Conservation (phyloP, 2,888 invertebrate species). For the Marronus borbonicus region DNA sequence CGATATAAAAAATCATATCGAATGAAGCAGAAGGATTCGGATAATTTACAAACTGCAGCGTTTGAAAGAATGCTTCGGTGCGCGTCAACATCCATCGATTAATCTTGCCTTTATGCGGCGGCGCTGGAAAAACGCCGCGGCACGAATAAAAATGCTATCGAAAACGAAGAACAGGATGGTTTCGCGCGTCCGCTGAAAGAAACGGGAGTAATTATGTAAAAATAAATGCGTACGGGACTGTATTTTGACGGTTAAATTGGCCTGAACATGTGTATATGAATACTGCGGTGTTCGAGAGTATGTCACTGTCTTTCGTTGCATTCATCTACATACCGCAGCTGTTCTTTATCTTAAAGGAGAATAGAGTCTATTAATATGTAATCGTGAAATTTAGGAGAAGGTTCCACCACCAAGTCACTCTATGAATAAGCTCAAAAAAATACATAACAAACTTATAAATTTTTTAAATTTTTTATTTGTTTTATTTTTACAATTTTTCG, state of each 20-base stretch:
- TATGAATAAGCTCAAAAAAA: not conserved
- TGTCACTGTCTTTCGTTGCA: too few relatives aligned
- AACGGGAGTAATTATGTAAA: conserved; percentile 19
- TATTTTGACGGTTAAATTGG: conserved; percentile 12
- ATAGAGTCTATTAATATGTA: too few relatives aligned
- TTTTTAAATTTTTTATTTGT: too few relatives aligned
- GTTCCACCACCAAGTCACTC: not conserved
- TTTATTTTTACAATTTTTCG: too few relatives aligned
- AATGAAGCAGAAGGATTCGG: conserved; percentile 11
- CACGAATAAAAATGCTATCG: conserved; percentile 17
- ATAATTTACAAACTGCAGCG: conserved; percentile 29
- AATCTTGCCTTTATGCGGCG: conserved; percentile 34
- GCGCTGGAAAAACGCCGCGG: conserved; percentile 1
- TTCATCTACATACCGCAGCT: too few relatives aligned
- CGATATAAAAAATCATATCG: conserved; percentile 25
- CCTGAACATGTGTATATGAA: too few relatives aligned
- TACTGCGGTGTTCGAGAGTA: too few relatives aligned
- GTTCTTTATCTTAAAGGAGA: too few relatives aligned
- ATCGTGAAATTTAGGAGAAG: not conserved
- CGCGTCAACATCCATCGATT: conserved; percentile 24
- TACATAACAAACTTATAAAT: too few relatives aligned
- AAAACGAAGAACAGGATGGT: conserved; percentile 20
- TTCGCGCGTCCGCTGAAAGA: conserved; percentile 23
- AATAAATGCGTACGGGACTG: conserved; percentile 9
- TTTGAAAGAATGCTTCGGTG: conserved; percentile 7